phyloP scores from a whole-genome alignment of 2,797 vertebrate species.

The Prunella strophiata region DNA sequence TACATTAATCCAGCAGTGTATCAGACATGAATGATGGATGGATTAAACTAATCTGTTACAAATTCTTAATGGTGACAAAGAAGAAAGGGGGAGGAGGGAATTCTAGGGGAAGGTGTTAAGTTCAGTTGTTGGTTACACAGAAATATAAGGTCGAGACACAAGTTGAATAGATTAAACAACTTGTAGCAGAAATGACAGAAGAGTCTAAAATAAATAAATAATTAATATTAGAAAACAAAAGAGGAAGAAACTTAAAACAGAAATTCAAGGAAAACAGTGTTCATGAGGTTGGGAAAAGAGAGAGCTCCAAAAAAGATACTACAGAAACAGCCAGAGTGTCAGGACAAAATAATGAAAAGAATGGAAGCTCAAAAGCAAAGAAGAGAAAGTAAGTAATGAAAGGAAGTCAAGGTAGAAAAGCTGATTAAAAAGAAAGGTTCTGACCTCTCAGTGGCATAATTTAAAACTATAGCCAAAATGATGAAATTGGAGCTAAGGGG shows the following conservation, averaged over 20 bases:
- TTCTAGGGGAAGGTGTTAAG: not conserved
- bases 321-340: not conserved
- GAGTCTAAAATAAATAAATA: not conserved
- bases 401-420: not conserved
- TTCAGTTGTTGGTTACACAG: not conserved
- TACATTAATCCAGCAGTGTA: constrained; percentile 24
- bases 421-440: not conserved
- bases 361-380: not conserved
- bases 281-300: not conserved
- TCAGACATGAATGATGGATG: not conserved
- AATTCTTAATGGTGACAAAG: constrained; percentile 22
- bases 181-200: not conserved
- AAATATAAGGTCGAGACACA: not conserved
- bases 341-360: not conserved
- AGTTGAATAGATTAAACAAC: not conserved
- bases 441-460: not conserved
- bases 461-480: not conserved
- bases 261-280: not conserved
- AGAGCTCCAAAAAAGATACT: not conserved
- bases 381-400: not conserved
- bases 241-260: not conserved
- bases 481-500: not conserved
- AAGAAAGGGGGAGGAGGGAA: not conserved
- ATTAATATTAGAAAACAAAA: not conserved
- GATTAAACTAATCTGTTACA: constrained; percentile 58